Percentiles rank a stretch among this genome's conserved stretches.
Evolutionary conservation across 2,797 vertebrate genomes (phyloP).

Genomic region (Threskiornis aethiopicus): DNA sequence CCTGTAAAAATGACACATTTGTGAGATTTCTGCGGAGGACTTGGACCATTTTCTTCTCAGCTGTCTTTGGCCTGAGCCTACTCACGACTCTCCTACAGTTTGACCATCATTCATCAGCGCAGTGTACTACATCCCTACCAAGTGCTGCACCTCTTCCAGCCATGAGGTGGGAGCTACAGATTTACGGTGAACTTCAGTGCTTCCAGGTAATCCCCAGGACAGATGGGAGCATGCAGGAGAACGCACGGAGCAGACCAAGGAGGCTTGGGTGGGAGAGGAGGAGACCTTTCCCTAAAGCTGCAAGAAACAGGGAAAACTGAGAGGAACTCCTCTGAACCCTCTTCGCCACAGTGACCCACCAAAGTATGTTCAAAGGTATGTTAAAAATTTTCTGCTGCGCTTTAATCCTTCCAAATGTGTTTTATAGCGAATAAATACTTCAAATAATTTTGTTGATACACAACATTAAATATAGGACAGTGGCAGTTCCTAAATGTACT

Average conservation of each 20-base stretch:
- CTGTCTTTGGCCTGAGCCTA: not conserved
- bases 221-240: not conserved
- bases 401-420: not conserved
- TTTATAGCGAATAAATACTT: not conserved
- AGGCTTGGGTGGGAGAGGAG: not conserved
- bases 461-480: no score
- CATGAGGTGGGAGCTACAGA: not conserved
- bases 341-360: not conserved
- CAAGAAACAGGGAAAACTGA: not conserved
- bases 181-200: not conserved
- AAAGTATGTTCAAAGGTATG: not conserved
- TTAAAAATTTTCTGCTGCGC: not conserved
- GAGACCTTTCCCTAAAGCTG: not conserved
- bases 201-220: not conserved
- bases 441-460: not conserved
- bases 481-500: not conserved
- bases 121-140: no score
- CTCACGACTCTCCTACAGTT: accelerated
- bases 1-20: not conserved
- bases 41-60: not conserved
- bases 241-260: not conserved
- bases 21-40: not conserved
- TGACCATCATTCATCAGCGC: not conserved
- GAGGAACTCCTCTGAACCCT: not conserved
- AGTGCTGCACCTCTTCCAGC: not conserved